phyloP scores from a whole-genome alignment of 2,113 vertebrate genomes.

The Alligator mississippiensis region DNA sequence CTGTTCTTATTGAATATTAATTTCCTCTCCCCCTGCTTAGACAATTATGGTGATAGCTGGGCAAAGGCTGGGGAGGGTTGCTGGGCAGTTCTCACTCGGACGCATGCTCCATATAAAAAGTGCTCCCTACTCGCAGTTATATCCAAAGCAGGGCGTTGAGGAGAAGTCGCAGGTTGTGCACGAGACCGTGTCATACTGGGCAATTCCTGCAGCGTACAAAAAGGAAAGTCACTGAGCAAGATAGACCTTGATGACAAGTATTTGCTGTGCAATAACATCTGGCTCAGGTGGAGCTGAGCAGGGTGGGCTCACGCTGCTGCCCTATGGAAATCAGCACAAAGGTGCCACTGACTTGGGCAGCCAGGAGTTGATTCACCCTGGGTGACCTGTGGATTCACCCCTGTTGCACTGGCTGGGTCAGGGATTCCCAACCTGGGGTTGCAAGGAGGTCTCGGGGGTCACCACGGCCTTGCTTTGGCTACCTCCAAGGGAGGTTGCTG shows the following conservation, averaged over 20 bases:
- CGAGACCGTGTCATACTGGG: constrained; percentile 43
- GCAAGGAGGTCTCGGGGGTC: background rate
- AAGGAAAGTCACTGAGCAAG: background rate
- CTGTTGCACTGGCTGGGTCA: no score
- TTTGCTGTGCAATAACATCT: background rate
- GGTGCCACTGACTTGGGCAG: background rate
- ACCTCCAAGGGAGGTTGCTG: background rate
- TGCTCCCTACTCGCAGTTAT: constrained; percentile 60
- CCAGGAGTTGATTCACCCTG: background rate
- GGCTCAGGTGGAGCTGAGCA: background rate
- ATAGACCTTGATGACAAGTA: background rate
- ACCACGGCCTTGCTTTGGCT: background rate
- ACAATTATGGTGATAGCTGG: background rate
- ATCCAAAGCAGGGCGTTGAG: constrained; percentile 54
- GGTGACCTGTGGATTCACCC: background rate
- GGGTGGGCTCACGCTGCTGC: background rate
- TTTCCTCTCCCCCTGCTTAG: background rate
- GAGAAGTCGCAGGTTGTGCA: constrained; percentile 49
- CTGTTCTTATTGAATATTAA: background rate
- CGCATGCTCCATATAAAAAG: background rate
- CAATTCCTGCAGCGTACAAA: constrained; percentile 43
- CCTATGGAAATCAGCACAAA: background rate
- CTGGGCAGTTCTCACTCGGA: background rate
- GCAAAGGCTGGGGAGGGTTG: background rate
- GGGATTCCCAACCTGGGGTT: background rate